Evolutionary conservation across 2,113 vertebrate genomes (phyloP), one percentile per base, ranked within the genome.

Genomic region (Lipotes vexillifer): DNA sequence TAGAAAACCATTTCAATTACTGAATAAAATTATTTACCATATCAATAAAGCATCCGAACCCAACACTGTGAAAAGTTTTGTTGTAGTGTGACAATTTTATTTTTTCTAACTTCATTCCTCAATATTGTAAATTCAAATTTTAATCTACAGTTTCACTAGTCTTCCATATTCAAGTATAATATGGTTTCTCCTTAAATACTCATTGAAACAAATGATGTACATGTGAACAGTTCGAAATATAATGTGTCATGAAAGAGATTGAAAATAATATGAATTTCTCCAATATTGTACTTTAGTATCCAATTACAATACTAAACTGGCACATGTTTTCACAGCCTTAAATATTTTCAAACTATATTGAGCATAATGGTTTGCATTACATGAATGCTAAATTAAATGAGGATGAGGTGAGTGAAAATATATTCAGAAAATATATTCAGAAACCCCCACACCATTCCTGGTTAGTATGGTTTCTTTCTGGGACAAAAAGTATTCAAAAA

Each of bases 371-470:
- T 74, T 86, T 94, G 61, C 29, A 86, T 91, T 74, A 65, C 6
- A 5, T 52, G 41, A 95, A 90, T 46, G 77, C 27, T 89, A 82
- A 96, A 90, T 90, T 93, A 91, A 92, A 92, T 82, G 57, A 90
- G 33, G 21, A 87, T 86, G 9, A 78, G 12, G 20, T 57, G 2
- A 87, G 6, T 78, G 68, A 88, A 93, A 87, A 88, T 78, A 92
- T 69, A 80, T 91, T 86, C 33, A 81, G 20, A 97, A 97, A 46
- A 88, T 78, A 92, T 65, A 80, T 93, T 86, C 36, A 81, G 20
- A 97, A 97, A 46, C 52, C 8, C 5, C 95, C 80, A 61, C 20
- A 75, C 15, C 29, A 25, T 41, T 77, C 13, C 57, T 66, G 6
- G 17, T 94, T 82, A 69, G 23, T 17, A 57, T 52, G 21, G 36